phyloP scores from a whole-genome alignment of 1,140 invertebrate genomes.

The Drosophila sp. region DNA sequence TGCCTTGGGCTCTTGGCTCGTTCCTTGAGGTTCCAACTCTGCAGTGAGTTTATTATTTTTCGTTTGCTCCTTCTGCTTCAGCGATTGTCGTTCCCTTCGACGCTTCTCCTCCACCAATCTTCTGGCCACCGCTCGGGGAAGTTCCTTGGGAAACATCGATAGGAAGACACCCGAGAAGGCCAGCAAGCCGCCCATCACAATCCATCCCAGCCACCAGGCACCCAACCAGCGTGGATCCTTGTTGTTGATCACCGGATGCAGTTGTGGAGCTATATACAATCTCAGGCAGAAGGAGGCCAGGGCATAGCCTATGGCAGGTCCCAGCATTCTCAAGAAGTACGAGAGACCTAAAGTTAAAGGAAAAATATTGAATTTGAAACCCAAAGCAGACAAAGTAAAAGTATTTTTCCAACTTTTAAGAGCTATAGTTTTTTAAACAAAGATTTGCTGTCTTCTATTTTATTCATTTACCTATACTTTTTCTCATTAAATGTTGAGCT shows the following conservation, averaged over 20 bases:
- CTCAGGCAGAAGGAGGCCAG: constrained; percentile 89
- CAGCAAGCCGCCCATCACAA: constrained; percentile 88
- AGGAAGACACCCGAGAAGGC: constrained; percentile 88
- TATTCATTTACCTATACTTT: too few species aligned
- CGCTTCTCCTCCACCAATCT: constrained; percentile 85
- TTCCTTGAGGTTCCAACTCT: constrained; percentile 54
- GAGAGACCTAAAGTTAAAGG: constrained; percentile 86
- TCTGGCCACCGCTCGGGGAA: constrained; percentile 87
- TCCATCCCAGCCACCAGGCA: constrained; percentile 93
- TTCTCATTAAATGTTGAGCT: too few species aligned
- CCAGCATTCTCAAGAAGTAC: constrained; percentile 89
- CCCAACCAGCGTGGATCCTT: constrained; percentile 91
- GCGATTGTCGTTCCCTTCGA: constrained; percentile 45
- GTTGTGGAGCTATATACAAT: constrained; percentile 88
- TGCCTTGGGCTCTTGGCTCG: constrained; percentile 67
- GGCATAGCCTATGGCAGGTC: constrained; percentile 90
- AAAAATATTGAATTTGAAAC: too few species aligned
- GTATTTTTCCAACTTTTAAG: too few species aligned
- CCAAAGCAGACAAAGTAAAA: too few species aligned
- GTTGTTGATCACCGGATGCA: constrained; percentile 89
- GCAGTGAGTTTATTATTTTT: constrained; percentile 60
- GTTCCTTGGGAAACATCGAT: constrained; percentile 88
- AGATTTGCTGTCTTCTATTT: too few species aligned
- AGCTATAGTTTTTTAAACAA: too few species aligned
- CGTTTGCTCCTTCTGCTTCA: constrained; percentile 44